These are phyloP conservation scores for Hipparchia semele DNA, from an alignment of 2,888 invertebrate genomes.

Conservation along the genomic window DNA sequence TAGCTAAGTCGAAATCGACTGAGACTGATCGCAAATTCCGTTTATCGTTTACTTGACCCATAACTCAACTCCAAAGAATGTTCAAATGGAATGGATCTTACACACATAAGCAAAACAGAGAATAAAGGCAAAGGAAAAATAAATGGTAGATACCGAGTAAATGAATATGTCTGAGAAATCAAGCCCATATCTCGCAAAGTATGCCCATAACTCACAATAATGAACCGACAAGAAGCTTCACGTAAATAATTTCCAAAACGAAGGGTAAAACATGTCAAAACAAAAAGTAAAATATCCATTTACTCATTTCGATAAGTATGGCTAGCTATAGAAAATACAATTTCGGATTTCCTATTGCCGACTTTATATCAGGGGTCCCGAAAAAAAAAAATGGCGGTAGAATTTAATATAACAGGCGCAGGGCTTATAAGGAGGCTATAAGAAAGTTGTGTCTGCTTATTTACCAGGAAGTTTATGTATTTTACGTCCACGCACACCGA, in stretches of 20 bases:
- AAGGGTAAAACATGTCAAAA: conserved; percentile 53
- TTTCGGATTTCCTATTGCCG: conserved; percentile 70
- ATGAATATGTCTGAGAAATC: neutral
- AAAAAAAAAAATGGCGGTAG: conserved; percentile 66
- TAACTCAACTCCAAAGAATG: too few relatives aligned
- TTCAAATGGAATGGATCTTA: too few relatives aligned
- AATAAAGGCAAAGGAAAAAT: neutral
- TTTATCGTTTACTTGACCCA: too few relatives aligned
- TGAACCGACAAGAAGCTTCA: conserved; percentile 43
- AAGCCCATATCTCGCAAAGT: neutral
- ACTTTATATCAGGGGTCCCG: conserved; percentile 55
- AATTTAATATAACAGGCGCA: conserved; percentile 78
- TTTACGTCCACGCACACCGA: conserved; percentile 64
- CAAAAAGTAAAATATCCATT: conserved; percentile 61
- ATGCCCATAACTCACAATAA: conserved; percentile 22
- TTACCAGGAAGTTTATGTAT: conserved; percentile 80
- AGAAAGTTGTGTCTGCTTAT: conserved; percentile 77
- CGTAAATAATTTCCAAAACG: conserved; percentile 57
- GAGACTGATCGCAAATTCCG: too few relatives aligned
- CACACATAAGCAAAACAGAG: neutral
- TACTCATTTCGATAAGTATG: conserved; percentile 45
- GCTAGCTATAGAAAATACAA: conserved; percentile 61
- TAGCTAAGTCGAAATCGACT: too few relatives aligned
- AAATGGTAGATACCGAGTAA: neutral
- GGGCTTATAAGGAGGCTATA: conserved; percentile 73